These are phyloP conservation scores for Pantherophis vulpinus DNA, from an alignment of 2,797 vertebrate genomes.

Conservation along the genomic window DNA sequence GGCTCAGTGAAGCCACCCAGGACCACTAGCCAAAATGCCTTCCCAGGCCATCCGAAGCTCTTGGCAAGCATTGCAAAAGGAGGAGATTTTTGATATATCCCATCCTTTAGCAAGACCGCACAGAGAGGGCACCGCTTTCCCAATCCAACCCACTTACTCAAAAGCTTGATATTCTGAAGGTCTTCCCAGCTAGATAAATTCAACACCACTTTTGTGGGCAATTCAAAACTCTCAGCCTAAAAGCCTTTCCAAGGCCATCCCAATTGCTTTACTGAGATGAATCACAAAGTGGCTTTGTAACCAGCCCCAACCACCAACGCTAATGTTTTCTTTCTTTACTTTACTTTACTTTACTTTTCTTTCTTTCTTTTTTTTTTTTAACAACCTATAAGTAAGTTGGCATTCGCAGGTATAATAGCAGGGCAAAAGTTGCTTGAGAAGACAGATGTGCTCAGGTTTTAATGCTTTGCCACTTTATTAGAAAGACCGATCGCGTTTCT, in stretches of 20 bases:
- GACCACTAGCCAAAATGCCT: not conserved
- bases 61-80: not conserved
- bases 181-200: not conserved
- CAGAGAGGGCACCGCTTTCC: not conserved
- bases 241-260: not conserved
- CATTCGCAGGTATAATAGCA: not conserved
- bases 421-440: constrained; percentile 31
- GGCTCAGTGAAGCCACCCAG: too few relatives aligned
- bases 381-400: not conserved
- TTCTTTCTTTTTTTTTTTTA: accelerated
- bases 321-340: not conserved
- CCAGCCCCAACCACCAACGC: not conserved
- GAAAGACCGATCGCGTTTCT: constrained; percentile 48
- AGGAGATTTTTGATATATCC: not conserved
- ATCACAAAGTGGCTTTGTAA: not conserved
- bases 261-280: not conserved
- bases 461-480: constrained; percentile 49
- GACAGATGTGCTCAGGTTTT: constrained; percentile 40
- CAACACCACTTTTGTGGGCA: not conserved
- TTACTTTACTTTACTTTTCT: not conserved
- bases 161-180: not conserved
- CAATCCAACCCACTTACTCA: not conserved
- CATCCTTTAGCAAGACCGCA: not conserved
- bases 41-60: not conserved
- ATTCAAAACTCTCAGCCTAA: not conserved